Evolutionary conservation across 2,888 invertebrate genomes (phyloP).

Genomic region (Lamproptera curius): DNA sequence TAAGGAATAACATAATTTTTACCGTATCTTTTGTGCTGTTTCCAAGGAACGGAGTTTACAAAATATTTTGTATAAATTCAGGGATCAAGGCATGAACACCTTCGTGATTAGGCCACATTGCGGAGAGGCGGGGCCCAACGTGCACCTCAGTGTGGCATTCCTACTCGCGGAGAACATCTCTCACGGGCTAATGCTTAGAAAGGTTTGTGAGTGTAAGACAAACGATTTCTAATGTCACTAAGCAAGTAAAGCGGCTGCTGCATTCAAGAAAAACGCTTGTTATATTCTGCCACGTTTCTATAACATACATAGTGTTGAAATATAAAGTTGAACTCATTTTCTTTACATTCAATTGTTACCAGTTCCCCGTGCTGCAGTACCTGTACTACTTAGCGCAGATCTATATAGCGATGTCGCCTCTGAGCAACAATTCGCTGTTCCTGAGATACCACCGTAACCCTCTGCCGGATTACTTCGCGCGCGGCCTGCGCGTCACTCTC

Average conservation of each 20-base stretch:
- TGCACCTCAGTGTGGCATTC: conserved; percentile 97
- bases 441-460: conserved; percentile 99
- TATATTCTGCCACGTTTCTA: no score
- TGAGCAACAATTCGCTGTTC: conserved; percentile 98
- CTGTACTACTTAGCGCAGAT: conserved; percentile 98
- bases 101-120: conserved; percentile 98
- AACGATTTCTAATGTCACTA: no score
- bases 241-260: no score
- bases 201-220: conserved; percentile 76
- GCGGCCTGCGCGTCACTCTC: conserved; percentile 94
- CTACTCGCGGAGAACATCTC: conserved; percentile 98
- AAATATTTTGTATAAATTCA: no score
- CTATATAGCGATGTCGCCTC: conserved; percentile 98
- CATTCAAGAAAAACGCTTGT: no score
- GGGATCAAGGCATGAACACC: conserved; percentile 93
- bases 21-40: no score
- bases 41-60: no score
- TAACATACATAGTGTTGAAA: no score
- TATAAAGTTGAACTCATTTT: no score
- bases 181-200: conserved; percentile 95
- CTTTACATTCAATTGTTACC: conserved; percentile 21
- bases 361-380: conserved; percentile 98
- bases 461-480: conserved; percentile 94
- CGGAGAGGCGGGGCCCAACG: conserved; percentile 98
- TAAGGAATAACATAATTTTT: no score